These are phyloP conservation scores for Procavia capensis DNA, from an alignment of 2,113 vertebrate species.

Conservation along the genomic window DNA sequence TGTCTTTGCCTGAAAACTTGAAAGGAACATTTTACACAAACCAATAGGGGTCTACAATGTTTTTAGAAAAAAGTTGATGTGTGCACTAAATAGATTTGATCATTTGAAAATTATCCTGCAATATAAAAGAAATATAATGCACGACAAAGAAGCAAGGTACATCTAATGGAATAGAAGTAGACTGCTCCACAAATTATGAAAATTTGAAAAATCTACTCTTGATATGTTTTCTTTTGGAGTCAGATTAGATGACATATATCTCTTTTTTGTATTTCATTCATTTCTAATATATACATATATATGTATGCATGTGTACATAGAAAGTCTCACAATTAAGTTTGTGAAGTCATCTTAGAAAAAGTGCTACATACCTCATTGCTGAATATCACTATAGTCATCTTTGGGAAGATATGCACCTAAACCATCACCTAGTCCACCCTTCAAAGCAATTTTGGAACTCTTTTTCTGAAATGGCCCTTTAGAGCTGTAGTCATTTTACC, in stretches of 20 bases:
- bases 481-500: too few species aligned
- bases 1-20: neutral
- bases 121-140: neutral
- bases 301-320: too few species aligned
- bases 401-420: too few species aligned
- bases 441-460: too few species aligned
- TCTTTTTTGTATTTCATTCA: neutral
- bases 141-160: neutral
- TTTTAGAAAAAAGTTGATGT: neutral
- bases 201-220: neutral
- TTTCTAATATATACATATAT: neutral
- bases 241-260: neutral
- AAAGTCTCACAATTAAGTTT: too few species aligned
- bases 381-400: too few species aligned
- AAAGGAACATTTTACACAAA: neutral
- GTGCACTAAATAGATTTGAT: neutral
- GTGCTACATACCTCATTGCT: too few species aligned
- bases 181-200: neutral
- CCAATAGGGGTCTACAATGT: neutral
- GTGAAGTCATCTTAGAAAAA: too few species aligned
- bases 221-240: neutral
- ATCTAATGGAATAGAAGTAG: neutral
- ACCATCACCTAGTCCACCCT: too few species aligned
- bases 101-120: neutral
- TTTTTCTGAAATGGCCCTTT: too few species aligned